Base-by-base conservation (phyloP, 1,140 invertebrate genomes). In the Leptinotarsa lineolata region DNA sequence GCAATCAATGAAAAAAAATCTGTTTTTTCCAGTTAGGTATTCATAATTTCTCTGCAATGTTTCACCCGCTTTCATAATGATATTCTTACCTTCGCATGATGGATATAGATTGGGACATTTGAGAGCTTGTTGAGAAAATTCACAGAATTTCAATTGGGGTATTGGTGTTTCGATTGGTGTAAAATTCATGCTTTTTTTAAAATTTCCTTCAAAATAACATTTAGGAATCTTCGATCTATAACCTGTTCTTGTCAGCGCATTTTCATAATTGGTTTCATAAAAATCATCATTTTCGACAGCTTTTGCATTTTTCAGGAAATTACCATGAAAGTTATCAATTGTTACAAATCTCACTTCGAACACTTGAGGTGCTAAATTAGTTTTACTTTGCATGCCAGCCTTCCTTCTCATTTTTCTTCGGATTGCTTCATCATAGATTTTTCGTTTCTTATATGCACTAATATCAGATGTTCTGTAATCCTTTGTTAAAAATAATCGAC, bases 401-500 rank as follows among this genome's bases (percentile, higher is more conserved):
- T 74, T 77, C 65, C 70, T 76, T 59, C 74, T 79, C 74, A 74
- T 71, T 66, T 74, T 78, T 65, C 72, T 72, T 46, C 76, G 61
- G 54, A 76, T 75, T 11, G 22, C 59, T 21, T 74, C 48, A 60
- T 77, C 78, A 58, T 79, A 79, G 11, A 74, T 46, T 67, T 79
- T 79, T 21, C 78, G 20, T 64, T 63, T 76, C 22, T 79, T 70
- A 54, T 75, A 79, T 2, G 78, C 45, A 54, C 75, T 77, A 13
- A 78, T 58, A 20, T 73, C 45, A n/a, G 69, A 44, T 6, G 30
- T 22, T 15, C 73, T 74, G 30, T 71, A 79, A 24, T 74, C 64
- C 68, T 79, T 79, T 12, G 78, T 77, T n/a, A 79, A 61, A 15
- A 79, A 73, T 8, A 79, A 65, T 63, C 71, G 63, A 18, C 72